Evolutionary conservation across 2,888 invertebrate species (phyloP), one percentile per base, ranked within the genome.

Genomic region (Helobdella robusta): DNA sequence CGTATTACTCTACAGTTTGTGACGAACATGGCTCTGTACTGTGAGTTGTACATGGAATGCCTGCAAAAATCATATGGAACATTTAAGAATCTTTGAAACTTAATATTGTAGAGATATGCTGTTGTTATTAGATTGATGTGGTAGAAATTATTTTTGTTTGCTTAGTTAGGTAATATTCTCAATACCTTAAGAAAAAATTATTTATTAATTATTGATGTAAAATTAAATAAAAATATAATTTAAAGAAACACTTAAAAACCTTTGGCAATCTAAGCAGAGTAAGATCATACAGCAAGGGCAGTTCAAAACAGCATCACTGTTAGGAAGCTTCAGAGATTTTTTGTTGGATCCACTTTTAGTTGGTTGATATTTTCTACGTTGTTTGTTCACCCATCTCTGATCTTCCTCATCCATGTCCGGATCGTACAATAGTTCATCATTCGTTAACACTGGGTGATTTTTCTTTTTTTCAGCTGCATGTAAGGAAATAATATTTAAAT

Each of bases 1-100:
- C 32, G n/a, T 18, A 50, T 2, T n/a, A 50, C 34, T 50, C 25
- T 72, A 74, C 84, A 84, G 74, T 84, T 84, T 71, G 78, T 78
- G 1, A 84, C 84, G 77, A 84, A 84, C 84, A 84, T 84, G 15
- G 84, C 84, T 69, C 84, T 76, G 74, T 83, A 84, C 71, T 84
- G 84, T 66, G 81, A 80, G 64, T 78, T 76, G 73, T 83, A 84
- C 1, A 78, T 71, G 46, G 79, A 81, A 74, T 84, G 84, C 67
- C 82, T 82, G 74, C 30, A 74, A 74, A 48, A 60, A 59, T 64
- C 62, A n/a, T n/a, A n/a, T n/a, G n/a, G n/a, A n/a, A n/a, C n/a
- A n/a, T n/a, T n/a, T n/a, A n/a, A n/a, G n/a, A n/a, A n/a, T n/a
- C n/a, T n/a, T n/a, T n/a, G n/a, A n/a, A n/a, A n/a, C n/a, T n/a